Conservation (phyloP, 1,140 invertebrate genomes). For the Aphelenchoides besseyi region DNA sequence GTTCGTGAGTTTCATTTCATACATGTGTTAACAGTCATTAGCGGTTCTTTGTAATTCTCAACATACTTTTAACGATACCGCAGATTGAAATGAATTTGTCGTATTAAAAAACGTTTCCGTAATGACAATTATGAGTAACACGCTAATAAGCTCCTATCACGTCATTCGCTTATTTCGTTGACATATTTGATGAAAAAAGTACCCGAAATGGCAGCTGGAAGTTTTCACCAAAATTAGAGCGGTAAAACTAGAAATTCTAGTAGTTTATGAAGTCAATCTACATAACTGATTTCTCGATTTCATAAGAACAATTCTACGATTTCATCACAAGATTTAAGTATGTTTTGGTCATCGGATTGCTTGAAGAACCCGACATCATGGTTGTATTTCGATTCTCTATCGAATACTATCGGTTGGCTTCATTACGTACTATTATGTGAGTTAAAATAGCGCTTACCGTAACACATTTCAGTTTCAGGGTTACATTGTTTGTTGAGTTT, state of each 20-base stretch:
- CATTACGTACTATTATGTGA: not conserved
- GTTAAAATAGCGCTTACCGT: not conserved
- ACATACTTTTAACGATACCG: no score
- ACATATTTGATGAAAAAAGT: no score
- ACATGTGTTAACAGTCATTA: not conserved
- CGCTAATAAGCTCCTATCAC: no score
- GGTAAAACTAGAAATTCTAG: no score
- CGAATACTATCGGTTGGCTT: not conserved
- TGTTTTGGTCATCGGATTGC: not conserved
- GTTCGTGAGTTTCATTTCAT: not conserved
- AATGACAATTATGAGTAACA: no score
- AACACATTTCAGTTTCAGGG: not conserved
- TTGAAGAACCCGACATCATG: not conserved
- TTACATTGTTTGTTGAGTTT: not conserved
- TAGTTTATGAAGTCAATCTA: not conserved
- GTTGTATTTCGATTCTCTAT: not conserved
- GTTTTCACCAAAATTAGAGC: no score
- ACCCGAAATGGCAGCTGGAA: no score
- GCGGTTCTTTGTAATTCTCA: not conserved
- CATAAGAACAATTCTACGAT: not conserved
- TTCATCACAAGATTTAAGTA: not conserved
- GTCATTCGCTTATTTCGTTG: not conserved
- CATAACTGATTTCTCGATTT: not conserved
- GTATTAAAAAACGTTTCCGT: no score
- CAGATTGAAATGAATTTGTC: no score